Percentiles rank a stretch among this genome's conserved stretches.
phyloP scores from a whole-genome alignment of 2,888 invertebrate species.

The Aplocera efformata region DNA sequence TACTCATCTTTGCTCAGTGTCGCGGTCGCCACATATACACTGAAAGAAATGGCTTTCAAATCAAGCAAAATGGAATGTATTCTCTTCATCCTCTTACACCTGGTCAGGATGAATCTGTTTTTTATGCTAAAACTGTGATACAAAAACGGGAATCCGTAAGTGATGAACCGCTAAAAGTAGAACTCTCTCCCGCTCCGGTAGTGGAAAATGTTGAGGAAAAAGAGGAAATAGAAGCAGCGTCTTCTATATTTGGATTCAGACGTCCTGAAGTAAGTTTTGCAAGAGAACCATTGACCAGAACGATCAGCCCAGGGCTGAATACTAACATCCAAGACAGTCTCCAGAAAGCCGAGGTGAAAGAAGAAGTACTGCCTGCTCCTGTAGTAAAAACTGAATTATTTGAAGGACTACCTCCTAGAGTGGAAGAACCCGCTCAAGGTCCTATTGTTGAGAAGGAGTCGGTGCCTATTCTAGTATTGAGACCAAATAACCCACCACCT shows the following conservation, averaged over 20 bases:
- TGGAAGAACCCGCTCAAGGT: background rate
- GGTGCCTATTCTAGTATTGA: constrained; percentile 8
- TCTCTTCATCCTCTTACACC: constrained; percentile 17
- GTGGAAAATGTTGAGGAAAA: constrained; percentile 32
- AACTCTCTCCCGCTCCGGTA: constrained; percentile 32
- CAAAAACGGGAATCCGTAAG: constrained; percentile 29
- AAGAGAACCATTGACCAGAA: constrained; percentile 9
- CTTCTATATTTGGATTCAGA: constrained; percentile 18
- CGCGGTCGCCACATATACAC: constrained; percentile 31
- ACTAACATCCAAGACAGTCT: constrained; percentile 4
- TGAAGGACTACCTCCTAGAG: constrained; percentile 16
- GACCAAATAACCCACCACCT: constrained; percentile 3
- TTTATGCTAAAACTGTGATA: constrained; percentile 32
- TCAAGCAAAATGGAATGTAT: constrained; percentile 29
- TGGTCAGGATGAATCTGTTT: no score
- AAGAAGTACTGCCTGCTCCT: background rate
- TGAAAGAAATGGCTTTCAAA: constrained; percentile 13
- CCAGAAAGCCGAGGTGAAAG: background rate
- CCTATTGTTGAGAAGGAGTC: background rate
- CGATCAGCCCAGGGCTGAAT: constrained; percentile 1
- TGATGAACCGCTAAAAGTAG: constrained; percentile 1
- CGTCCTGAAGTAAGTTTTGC: constrained; percentile 8
- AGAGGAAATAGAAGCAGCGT: constrained; percentile 10
- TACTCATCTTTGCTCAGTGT: constrained; percentile 7
- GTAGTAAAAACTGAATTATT: constrained; percentile 7